Evolutionary conservation across 92 coral and sea anemone genomes (phyloP), one percentile per base, ranked within the genome.

Genomic region (Nematostella vectensis): DNA sequence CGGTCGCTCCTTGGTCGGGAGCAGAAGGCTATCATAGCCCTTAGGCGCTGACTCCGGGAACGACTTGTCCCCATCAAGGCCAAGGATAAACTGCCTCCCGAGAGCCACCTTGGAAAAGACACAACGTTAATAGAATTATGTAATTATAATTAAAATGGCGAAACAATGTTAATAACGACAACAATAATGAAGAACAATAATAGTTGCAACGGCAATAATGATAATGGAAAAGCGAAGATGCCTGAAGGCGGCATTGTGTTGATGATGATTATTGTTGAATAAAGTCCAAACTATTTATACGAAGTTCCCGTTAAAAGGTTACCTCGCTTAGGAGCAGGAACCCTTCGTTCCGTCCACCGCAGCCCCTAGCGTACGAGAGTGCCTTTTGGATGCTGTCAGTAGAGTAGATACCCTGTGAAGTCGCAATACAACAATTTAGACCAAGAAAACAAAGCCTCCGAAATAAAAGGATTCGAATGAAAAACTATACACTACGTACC

Each of bases 381-480:
- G 84, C 61, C 63, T 85, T 85, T 2, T 67, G 68, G 57, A 85
- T 42, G 45, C 81, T 81, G 70, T 85, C 95, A 40, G 95, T 80
- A 3, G 87, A 55, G 60, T 85, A 85, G 10, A 85, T 56, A 28
- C 95, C 95, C 95, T 85, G 57, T 16, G 33, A 23, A 65, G 17
- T 23, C 29, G 30, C 19, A n/a, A n/a, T n/a, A n/a, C n/a, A 33
- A 33, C 40, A 33, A 33, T 6, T 33, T 6, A 33, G 15, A 33
- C 6, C 40, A 15, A 6, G 8, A 33, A 33, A 6, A 6, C 40
- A 33, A 33, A 6, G n/a, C n/a, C n/a, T n/a, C n/a, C n/a, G n/a
- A n/a, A n/a, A n/a, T n/a, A n/a, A n/a, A n/a, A n/a, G n/a, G n/a
- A n/a, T n/a, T n/a, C n/a, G n/a, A n/a, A n/a, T 33, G 40, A 15